These are phyloP conservation scores for Sialia sialis DNA, from an alignment of 2,113 vertebrate species.

Conservation along the genomic window DNA sequence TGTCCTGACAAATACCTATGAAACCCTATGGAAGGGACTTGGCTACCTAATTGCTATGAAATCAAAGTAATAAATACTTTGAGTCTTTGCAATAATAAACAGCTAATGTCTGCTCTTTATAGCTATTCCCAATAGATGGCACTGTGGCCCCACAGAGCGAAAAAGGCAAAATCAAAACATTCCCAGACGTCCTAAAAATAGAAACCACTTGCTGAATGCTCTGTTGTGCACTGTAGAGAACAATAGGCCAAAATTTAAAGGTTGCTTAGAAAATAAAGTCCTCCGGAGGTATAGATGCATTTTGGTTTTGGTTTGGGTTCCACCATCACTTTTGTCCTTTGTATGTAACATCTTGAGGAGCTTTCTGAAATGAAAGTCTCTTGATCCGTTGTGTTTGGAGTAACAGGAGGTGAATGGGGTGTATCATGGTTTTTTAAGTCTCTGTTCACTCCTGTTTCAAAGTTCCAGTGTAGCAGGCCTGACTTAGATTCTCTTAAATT, in stretches of 20 bases:
- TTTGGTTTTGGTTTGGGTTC: background rate
- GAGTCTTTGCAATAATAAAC: background rate
- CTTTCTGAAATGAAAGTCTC: background rate
- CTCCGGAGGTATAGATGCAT: background rate
- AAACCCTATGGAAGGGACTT: background rate
- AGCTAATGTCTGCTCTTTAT: background rate
- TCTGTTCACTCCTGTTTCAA: background rate
- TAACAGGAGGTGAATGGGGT: background rate
- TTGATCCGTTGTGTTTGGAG: background rate
- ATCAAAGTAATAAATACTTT: background rate
- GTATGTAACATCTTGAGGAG: background rate
- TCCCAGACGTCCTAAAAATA: conserved; percentile 51
- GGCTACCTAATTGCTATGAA: background rate
- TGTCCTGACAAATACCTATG: background rate
- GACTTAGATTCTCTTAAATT: background rate
- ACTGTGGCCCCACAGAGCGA: background rate
- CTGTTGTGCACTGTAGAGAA: background rate
- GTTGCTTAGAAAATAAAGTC: background rate
- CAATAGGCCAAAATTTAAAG: conserved; percentile 12
- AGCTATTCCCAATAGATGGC: conserved; percentile 43
- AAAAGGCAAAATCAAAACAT: background rate
- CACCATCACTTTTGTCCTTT: accelerated
- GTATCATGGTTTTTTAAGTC: background rate
- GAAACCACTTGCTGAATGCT: background rate
- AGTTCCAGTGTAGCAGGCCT: background rate